These are phyloP conservation scores for Calyptomena viridis DNA, from an alignment of 2,113 vertebrate species.

Conservation along the genomic window DNA sequence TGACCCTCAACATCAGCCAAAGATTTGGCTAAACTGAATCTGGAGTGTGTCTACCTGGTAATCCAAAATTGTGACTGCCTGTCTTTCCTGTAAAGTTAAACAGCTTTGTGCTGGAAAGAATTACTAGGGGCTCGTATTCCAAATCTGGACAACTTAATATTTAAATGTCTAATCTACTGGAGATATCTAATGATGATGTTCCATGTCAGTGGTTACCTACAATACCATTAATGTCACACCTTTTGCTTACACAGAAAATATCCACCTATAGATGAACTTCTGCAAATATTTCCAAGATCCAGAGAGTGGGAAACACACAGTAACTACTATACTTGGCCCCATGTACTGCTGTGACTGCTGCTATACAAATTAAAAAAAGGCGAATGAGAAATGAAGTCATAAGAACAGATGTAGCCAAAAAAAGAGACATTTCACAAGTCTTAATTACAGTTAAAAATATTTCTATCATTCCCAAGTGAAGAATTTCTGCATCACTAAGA, in stretches of 20 bases:
- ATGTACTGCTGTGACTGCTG: neutral
- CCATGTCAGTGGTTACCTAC: fast-evolving
- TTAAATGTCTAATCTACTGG: neutral
- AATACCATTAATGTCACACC: neutral
- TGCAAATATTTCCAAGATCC: neutral
- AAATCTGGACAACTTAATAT: neutral
- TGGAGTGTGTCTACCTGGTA: neutral
- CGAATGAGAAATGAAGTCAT: neutral
- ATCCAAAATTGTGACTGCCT: neutral
- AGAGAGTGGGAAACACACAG: neutral
- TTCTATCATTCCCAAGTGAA: neutral
- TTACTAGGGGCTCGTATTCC: neutral
- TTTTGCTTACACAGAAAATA: neutral
- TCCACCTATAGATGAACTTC: neutral
- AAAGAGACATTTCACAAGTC: neutral
- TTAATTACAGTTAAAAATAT: conserved; percentile 44
- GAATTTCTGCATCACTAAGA: conserved; percentile 36
- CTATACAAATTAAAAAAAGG: neutral
- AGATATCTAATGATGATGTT: neutral
- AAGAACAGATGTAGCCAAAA: neutral
- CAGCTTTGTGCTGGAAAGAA: neutral
- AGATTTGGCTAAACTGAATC: neutral
- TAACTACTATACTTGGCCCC: neutral
- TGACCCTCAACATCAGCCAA: fast-evolving
- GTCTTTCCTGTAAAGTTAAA: neutral